Conservation (phyloP, 2,113 vertebrate species). For the Sclerurus mexicanus region DNA sequence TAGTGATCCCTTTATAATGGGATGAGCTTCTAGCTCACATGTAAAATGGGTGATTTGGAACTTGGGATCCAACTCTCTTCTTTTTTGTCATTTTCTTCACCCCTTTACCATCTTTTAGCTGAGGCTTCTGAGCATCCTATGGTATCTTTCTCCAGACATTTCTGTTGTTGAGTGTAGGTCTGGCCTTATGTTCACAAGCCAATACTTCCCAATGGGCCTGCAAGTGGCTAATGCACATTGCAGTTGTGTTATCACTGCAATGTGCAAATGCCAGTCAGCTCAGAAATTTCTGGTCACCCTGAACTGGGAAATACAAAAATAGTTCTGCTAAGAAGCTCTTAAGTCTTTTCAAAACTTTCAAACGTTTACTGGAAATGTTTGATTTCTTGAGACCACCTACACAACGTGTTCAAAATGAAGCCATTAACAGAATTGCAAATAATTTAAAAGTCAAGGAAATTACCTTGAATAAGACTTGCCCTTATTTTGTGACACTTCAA, state of each 20-base stretch:
- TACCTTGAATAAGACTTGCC: neutral
- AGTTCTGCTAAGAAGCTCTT: neutral
- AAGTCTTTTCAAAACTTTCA: neutral
- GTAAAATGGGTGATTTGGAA: fast-evolving
- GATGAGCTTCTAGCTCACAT: neutral
- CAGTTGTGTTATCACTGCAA: neutral
- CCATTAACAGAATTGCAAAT: neutral
- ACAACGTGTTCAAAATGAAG: neutral
- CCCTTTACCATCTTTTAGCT: neutral
- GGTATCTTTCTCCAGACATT: neutral
- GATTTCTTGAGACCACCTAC: neutral
- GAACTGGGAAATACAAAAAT: neutral
- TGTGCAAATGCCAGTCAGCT: neutral
- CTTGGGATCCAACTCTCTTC: neutral
- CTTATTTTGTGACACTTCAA: neutral
- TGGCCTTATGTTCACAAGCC: fast-evolving
- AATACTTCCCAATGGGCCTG: neutral
- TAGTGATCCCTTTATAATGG: neutral
- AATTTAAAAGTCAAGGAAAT: neutral
- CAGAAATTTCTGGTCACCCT: neutral
- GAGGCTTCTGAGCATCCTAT: neutral
- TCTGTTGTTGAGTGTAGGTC: neutral
- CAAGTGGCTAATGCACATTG: neutral
- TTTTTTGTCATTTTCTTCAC: neutral
- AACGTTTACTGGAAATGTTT: neutral